Conservation (phyloP, 2,113 vertebrate genomes). For the Melozone crissalis region DNA sequence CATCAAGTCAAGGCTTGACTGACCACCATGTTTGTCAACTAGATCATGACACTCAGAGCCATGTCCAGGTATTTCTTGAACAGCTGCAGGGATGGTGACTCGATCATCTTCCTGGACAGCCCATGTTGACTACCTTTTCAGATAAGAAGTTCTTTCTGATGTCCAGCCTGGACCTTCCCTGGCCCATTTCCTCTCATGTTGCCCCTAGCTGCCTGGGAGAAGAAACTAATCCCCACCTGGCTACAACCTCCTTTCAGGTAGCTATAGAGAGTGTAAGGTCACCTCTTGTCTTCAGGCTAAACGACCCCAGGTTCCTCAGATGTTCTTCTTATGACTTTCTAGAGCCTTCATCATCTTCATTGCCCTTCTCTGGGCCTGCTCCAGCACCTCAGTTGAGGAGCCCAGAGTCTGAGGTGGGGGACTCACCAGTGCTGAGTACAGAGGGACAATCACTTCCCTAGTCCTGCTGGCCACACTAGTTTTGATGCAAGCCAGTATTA, state of each 20-base stretch:
- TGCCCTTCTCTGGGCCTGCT: neutral
- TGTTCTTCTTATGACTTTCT: neutral
- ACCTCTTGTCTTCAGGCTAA: neutral
- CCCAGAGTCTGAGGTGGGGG: too few relatives aligned
- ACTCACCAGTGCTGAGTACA: neutral
- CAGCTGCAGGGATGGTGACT: neutral
- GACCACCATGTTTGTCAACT: neutral
- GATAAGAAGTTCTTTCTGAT: neutral
- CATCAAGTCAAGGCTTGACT: neutral
- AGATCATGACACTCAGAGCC: neutral
- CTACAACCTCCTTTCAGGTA: neutral
- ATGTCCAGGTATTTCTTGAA: neutral
- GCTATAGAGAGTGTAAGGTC: neutral
- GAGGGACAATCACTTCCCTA: neutral
- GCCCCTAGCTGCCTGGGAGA: neutral
- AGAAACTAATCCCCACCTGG: fast-evolving
- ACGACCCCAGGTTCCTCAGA: neutral
- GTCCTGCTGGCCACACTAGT: neutral
- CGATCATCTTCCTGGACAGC: neutral
- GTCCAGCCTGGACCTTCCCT: neutral
- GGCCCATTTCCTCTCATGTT: neutral
- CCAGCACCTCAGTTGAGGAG: neutral
- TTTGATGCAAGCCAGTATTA: neutral
- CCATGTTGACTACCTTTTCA: neutral
- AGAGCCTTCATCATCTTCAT: neutral